Evolutionary conservation across 1,140 invertebrate species (phyloP), one percentile per base, ranked within the genome.

Genomic region (Tetranychus urticae): DNA sequence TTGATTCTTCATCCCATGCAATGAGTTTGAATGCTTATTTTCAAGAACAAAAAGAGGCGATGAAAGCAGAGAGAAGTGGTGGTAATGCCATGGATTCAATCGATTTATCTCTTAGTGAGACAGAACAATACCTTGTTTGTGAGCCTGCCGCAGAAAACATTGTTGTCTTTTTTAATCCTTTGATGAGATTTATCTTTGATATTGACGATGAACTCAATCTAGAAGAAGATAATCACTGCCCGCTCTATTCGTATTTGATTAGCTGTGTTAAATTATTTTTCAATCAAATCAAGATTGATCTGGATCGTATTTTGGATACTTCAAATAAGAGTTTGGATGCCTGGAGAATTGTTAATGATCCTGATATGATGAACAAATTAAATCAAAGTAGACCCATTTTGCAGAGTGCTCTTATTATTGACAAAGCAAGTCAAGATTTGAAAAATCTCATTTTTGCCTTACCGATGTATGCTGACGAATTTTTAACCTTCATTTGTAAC

Each of bases 1-100:
- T 87, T 74, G 84, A 86, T 68, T 80, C 80, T 60, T 85, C 85
- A 3, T 80, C 82, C 31, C 81, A 85, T 72, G 81, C 83, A 33
- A 76, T 82, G 59, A 81, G 77, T 65, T 77, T 79, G 59, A 82
- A 80, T 66, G 80, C 73, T 66, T 79, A 80, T 67, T 72, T 81
- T 6, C 81, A 82, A 68, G 81, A 78, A 64, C 76, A 76, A 61
- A 66, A 65, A 46, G 62, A 64, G 66, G 50, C 55, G 59, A 36
- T 64, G 34, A 66, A 62, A 54, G 52, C 58, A 48, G 61, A 54
- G 50, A 57, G 10, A 50, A 62, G 37, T 61, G 23, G 52, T 45
- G 34, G 52, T 35, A 57, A 14, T 36, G 64, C 50, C 59, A 66
- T 61, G 42, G 63, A 34, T 37, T 60, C 23, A 60, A 64, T 52